Conservation (phyloP, 1,140 invertebrate species). For the Plutomurus gul region DNA sequence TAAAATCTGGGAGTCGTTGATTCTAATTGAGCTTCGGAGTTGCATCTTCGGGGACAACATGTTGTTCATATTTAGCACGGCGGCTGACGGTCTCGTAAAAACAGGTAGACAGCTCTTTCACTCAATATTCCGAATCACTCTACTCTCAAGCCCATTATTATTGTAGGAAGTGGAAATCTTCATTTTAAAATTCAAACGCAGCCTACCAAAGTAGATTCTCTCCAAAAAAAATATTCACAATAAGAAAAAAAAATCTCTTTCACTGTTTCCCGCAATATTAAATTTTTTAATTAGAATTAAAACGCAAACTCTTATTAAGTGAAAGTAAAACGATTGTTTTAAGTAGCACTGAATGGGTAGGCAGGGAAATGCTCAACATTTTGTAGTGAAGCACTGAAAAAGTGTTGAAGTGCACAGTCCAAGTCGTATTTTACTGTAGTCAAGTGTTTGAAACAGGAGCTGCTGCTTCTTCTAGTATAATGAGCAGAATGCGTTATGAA, state of each 20-base stretch:
- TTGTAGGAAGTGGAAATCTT: too few species aligned
- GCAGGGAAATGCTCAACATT: too few species aligned
- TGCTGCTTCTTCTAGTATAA: too few species aligned
- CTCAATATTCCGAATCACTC: neutral
- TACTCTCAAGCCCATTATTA: too few species aligned
- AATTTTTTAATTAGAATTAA: neutral
- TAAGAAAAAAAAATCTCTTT: too few species aligned
- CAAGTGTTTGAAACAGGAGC: neutral
- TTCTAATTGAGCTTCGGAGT: slow-evolving; percentile 72
- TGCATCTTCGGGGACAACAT: slow-evolving; percentile 84
- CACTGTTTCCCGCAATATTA: neutral
- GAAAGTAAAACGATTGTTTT: neutral
- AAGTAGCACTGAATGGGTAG: too few species aligned
- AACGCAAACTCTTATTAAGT: neutral
- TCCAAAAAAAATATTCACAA: too few species aligned
- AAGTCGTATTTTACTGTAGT: neutral
- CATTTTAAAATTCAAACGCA: too few species aligned
- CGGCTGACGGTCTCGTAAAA: neutral
- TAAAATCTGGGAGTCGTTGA: slow-evolving; percentile 73
- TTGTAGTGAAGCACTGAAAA: neutral
- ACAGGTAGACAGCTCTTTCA: neutral
- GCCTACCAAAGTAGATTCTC: neutral
- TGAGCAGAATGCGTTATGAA: neutral
- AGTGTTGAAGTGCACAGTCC: neutral
- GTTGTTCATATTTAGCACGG: slow-evolving; percentile 22